Base-by-base conservation (phyloP, 2,113 vertebrate genomes). In the Tursiops truncatus region DNA sequence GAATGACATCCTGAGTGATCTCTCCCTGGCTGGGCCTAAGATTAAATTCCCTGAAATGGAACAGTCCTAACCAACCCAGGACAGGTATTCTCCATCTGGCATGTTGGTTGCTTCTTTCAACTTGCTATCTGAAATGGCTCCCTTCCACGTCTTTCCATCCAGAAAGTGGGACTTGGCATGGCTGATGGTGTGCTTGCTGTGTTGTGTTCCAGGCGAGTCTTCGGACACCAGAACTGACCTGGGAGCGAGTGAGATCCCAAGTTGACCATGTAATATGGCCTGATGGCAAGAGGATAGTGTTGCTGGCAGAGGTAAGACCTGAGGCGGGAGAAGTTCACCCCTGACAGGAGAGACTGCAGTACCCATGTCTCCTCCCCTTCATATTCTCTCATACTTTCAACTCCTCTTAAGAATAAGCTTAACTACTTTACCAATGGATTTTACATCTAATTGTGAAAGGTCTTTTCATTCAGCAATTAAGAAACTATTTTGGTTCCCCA, bases 201-300 rank as follows among this genome's bases (percentile, higher is more conserved):
- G 31, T 60, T 60, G 0, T 94, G 60, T 97, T 98, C 23, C 96
- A 99, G 99, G 99, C 99, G 0, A 99, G 99, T 98, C 99, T 99
- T 97, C 98, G 99, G 79, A 99, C 99, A 0, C 99, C 99, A 0
- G 99, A 99, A 96, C 99, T 99, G 94, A 99, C 99, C 88, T 99
- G 99, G 99, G 99, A 99, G 98, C 98, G 99, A 67, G 99, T 99
- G 60, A 99, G 99, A 96, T 99, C 99, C 81, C 99, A 99, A 98
- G 99, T 99, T 97, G 99, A 99, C 97, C 99, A 99, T 7, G 99
- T 99, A 95, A 99, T 99, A 98, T 99, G 99, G 99, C 99, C 99
- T 0, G 99, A 99, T 0, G 99, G 99, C 91, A 99, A 99, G 98
- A 99, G 99, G 89, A 99, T 99, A 98, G 99, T 99, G 76, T 98